Conservation (phyloP, 2,888 invertebrate species). For the Aporophyla lueneburgensis region DNA sequence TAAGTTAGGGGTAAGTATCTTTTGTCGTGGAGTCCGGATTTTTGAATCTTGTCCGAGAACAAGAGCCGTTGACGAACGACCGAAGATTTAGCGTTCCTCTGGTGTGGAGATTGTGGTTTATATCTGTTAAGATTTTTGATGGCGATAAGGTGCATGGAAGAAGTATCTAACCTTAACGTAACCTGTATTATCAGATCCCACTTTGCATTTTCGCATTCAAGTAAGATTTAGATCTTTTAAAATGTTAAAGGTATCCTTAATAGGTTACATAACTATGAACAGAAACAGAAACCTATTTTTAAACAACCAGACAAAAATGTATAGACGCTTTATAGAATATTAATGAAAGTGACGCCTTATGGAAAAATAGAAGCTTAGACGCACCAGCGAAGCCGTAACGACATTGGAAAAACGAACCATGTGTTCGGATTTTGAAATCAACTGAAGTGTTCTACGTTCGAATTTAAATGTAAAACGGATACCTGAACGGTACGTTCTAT, state of each 20-base stretch:
- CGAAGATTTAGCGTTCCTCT: constrained; percentile 30
- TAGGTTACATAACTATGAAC: not conserved
- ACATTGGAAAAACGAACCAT: constrained; percentile 28
- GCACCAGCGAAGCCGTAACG: not conserved
- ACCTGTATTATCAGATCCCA: no score
- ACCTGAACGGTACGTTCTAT: constrained; percentile 17
- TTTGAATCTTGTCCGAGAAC: constrained; percentile 61
- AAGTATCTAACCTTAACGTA: not conserved
- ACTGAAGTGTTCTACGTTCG: constrained; percentile 20
- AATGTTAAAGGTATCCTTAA: no score
- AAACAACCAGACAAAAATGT: not conserved
- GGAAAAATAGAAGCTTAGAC: constrained; percentile 1
- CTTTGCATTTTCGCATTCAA: no score
- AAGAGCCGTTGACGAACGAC: constrained; percentile 63
- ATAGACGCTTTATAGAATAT: not conserved
- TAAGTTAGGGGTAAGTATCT: no score
- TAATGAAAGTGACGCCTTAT: not conserved
- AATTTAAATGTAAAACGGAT: constrained; percentile 41
- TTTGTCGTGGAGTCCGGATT: constrained; percentile 19
- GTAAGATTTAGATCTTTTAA: no score
- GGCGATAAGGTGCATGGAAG: not conserved
- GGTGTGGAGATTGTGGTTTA: constrained; percentile 17
- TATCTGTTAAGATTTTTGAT: not conserved
- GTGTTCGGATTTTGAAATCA: constrained; percentile 44
- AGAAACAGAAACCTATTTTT: not conserved